Conservation (phyloP, 2,888 invertebrate species). For the Agriopis aurantiaria region DNA sequence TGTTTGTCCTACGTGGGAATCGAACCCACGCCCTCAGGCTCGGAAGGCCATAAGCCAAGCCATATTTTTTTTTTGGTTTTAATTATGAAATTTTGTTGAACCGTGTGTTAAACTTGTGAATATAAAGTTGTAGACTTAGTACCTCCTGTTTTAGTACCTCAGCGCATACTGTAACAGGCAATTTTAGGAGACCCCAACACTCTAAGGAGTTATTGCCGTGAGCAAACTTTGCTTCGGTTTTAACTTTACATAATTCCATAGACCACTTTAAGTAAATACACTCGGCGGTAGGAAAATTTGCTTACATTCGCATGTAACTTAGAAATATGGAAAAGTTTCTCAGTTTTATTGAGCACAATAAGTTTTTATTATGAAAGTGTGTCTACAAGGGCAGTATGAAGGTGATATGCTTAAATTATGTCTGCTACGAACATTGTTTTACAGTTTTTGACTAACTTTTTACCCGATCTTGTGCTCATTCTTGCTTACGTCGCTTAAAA, state of each 20-base stretch:
- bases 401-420: neutral
- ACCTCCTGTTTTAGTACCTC: neutral
- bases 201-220: conserved; percentile 66
- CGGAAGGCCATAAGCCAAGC: too few species aligned
- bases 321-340: conserved; percentile 28
- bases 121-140: neutral
- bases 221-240: conserved; percentile 66
- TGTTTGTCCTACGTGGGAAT: too few species aligned
- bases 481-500: too few species aligned
- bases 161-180: neutral
- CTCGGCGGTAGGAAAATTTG: conserved; percentile 31
- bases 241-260: conserved; percentile 72
- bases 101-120: too few species aligned
- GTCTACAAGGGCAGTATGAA: neutral
- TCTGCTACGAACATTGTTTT: neutral
- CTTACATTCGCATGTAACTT: conserved; percentile 31
- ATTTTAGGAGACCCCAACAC: conserved; percentile 40
- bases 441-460: neutral
- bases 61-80: too few species aligned
- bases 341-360: conserved; percentile 17
- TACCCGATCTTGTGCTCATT: too few species aligned
- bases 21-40: too few species aligned
- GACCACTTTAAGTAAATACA: conserved; percentile 68
- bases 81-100: neutral
- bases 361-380: conserved; percentile 1